A percentile compares a stretch with the other conserved stretches of the same genome.
phyloP scores from a whole-genome alignment of 2,797 vertebrate genomes.

The Poecilia velifera region DNA sequence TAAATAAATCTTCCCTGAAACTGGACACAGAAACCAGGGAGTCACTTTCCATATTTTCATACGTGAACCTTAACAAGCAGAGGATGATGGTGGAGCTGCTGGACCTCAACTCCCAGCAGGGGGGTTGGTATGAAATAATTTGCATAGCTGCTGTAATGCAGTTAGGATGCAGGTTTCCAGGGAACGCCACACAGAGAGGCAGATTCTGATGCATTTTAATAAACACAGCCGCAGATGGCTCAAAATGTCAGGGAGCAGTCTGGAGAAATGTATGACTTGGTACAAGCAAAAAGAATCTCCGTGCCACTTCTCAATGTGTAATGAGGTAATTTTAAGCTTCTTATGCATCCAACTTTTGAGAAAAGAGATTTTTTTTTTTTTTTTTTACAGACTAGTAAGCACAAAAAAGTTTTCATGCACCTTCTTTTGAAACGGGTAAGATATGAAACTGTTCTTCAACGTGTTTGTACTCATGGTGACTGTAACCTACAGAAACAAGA shows the following conservation, averaged over 20 bases:
- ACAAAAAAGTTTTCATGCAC: neutral
- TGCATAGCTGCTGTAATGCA: neutral
- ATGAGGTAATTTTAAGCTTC: neutral
- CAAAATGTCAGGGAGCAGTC: slow-evolving; percentile 52
- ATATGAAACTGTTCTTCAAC: neutral
- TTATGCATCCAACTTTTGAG: neutral
- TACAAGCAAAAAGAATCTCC: neutral
- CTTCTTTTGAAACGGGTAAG: neutral
- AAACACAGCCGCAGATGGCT: slow-evolving; percentile 49
- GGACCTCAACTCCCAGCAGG: neutral
- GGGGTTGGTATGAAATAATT: neutral
- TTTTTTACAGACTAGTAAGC: neutral
- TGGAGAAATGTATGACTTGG: slow-evolving; percentile 16
- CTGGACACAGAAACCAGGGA: neutral
- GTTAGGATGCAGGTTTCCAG: slow-evolving; percentile 26
- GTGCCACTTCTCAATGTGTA: neutral
- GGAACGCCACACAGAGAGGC: slow-evolving; percentile 8
- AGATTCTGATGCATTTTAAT: slow-evolving; percentile 57
- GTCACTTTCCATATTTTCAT: neutral
- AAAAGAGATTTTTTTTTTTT: neutral
- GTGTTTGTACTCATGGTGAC: neutral
- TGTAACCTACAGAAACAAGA: too few species aligned
- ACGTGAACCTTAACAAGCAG: neutral
- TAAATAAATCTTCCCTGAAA: neutral
- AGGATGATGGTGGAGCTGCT: neutral